phyloP scores from a whole-genome alignment of 2,113 vertebrate species.

The Brachypodius melanocephalos region DNA sequence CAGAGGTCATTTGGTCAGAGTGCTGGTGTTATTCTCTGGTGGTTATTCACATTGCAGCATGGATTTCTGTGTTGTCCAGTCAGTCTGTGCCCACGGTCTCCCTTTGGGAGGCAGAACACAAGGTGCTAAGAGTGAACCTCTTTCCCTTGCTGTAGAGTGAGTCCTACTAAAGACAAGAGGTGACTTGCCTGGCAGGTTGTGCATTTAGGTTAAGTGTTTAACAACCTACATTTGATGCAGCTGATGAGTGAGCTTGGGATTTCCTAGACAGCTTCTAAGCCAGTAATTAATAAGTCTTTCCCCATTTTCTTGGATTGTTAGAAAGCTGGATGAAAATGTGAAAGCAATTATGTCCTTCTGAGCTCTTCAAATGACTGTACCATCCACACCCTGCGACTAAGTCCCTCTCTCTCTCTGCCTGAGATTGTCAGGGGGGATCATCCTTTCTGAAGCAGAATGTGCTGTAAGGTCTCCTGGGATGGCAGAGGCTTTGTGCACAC shows the following conservation, averaged over 20 bases:
- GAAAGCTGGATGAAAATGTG: background rate
- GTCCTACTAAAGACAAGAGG: background rate
- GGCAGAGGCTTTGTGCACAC: background rate
- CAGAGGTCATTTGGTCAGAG: rapidly evolving
- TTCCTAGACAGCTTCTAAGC: background rate
- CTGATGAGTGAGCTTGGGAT: background rate
- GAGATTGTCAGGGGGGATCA: background rate
- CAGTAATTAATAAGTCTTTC: background rate
- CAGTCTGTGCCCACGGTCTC: background rate
- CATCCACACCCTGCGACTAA: background rate
- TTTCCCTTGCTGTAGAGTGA: background rate
- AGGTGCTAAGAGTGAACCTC: background rate
- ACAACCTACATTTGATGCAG: background rate
- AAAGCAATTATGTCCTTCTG: background rate
- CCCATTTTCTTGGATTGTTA: background rate
- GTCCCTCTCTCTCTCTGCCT: background rate
- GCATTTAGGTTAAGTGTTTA: background rate
- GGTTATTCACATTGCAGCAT: background rate
- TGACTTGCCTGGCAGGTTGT: background rate
- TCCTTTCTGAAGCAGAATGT: background rate
- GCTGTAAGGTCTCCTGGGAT: background rate
- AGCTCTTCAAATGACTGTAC: background rate
- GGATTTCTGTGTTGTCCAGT: background rate
- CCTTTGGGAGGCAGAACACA: background rate
- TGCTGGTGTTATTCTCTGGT: background rate